Base-by-base conservation (phyloP, 92 coral and sea anemone species). In the Virgularia gustaviana region DNA sequence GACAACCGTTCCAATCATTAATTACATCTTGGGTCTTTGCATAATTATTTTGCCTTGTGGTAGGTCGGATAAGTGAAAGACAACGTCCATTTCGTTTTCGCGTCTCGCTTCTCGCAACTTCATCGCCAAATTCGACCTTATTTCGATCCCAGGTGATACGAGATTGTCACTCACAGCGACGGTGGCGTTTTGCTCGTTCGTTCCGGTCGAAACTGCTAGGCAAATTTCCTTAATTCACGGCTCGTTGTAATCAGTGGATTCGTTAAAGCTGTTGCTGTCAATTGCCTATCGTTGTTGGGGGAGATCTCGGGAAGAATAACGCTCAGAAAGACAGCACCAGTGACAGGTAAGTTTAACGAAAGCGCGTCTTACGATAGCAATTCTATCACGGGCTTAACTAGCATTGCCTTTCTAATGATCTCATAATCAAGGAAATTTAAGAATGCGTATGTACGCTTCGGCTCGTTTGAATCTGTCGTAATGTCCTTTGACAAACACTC, bases 1-100 rank as follows among this genome's bases (percentile, higher is more conserved):
- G 75, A 49, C 38, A 33, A 68, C 75, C 57, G 75, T 68, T 68
- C 75, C 75, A 68, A 68, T 68, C 75, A 68, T 47, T 68, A 68
- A 68, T 68, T 68, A 68, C 54, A 68, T 68, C 75, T 68, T 47
- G 61, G 42, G 59, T 30, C 61, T 68, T 29, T 49, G 75, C 47
- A 68, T 68, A 68, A 68, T 49, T 49, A 68, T 68, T 68, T 68
- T 68, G 30, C 45, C 75, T 68, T 68, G 75, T 68, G 61, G 75
- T 39, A 23, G 54, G 6, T 15, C 58, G 3, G 28, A 33, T 3
- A 47, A 15, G 3, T 25, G 18, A 15, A 5, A 47, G 55, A 47
- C 15, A 47, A 4, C 22, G 8, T 4, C 18, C 8, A 4, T 15
- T 39, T 39, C 8, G 45, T 15, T 8, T 39, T 39, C 3, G 15